Evolutionary conservation across 2,888 invertebrate species (phyloP).

Genomic region (Pandemis cinnamomeana): DNA sequence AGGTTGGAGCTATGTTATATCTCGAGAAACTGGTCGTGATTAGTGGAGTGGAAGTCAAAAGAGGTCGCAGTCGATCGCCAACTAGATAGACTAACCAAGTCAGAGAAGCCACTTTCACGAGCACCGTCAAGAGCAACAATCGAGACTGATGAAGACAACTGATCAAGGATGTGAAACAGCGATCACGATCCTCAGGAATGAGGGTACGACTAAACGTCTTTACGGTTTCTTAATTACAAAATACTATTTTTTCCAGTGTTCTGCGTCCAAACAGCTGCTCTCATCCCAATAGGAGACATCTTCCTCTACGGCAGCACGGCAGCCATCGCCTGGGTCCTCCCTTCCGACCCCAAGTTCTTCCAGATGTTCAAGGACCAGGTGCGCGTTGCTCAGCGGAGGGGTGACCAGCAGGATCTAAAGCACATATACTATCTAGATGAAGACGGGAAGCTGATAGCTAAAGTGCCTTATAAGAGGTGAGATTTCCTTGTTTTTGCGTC

Average conservation of each 20-base stretch:
- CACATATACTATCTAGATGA: slow-evolving; percentile 68
- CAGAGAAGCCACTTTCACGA: too few relatives aligned
- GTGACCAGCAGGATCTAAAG: slow-evolving; percentile 53
- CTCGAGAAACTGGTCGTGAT: too few relatives aligned
- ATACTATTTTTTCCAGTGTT: slow-evolving; percentile 79
- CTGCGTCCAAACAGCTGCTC: slow-evolving; percentile 85
- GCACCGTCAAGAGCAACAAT: too few relatives aligned
- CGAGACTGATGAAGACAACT: too few relatives aligned
- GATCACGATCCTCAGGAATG: too few relatives aligned
- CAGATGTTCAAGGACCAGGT: slow-evolving; percentile 64
- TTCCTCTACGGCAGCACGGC: slow-evolving; percentile 89
- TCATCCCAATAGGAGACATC: slow-evolving; percentile 83
- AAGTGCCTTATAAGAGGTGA: slow-evolving; percentile 69
- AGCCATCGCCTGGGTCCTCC: slow-evolving; percentile 90
- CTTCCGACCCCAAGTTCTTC: slow-evolving; percentile 80
- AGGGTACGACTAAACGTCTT: too few relatives aligned
- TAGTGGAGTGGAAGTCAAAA: too few relatives aligned
- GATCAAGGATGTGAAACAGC: too few relatives aligned
- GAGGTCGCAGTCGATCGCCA: too few relatives aligned
- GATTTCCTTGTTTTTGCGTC: background rate
- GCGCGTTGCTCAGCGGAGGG: slow-evolving; percentile 60
- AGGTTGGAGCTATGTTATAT: too few relatives aligned
- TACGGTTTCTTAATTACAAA: too few relatives aligned
- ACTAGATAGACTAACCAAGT: too few relatives aligned
- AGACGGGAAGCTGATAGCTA: slow-evolving; percentile 63